A percentile compares a stretch with the other conserved stretches of the same genome.
Conservation (phyloP, 2,113 vertebrate species). For the Rhinoptilus africanus region DNA sequence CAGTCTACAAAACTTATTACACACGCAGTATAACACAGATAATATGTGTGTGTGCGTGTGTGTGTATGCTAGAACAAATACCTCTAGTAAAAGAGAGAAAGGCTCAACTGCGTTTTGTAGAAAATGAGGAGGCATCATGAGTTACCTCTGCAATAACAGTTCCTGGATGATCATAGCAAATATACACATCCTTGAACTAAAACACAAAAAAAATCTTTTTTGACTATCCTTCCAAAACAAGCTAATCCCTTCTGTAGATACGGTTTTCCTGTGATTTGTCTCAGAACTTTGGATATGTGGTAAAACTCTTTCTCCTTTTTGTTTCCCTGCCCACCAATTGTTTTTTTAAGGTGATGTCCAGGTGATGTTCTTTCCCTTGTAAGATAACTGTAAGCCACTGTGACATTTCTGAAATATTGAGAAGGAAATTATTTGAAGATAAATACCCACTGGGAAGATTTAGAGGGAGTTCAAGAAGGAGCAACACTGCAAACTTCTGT, state of each 20-base stretch:
- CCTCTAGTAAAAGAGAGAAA: background rate
- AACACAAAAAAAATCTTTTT: background rate
- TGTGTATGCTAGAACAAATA: background rate
- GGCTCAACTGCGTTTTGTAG: background rate
- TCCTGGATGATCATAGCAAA: background rate
- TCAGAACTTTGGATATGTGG: background rate
- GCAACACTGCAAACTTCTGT: background rate
- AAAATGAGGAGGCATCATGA: background rate
- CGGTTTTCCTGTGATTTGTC: background rate
- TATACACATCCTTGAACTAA: background rate
- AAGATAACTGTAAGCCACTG: background rate
- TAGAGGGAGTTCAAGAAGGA: background rate
- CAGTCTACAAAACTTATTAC: background rate
- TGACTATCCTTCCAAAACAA: background rate
- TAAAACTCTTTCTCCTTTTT: background rate
- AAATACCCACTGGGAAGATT: background rate
- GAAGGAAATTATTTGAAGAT: background rate
- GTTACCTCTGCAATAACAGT: background rate
- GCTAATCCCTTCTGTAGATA: background rate
- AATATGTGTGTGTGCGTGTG: background rate
- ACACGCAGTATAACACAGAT: background rate
- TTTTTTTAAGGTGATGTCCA: background rate
- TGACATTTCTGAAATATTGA: background rate
- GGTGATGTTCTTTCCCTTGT: background rate
- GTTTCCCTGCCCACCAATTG: background rate